phyloP scores from a whole-genome alignment of 2,888 invertebrate species.

The Noctua fimbriata region DNA sequence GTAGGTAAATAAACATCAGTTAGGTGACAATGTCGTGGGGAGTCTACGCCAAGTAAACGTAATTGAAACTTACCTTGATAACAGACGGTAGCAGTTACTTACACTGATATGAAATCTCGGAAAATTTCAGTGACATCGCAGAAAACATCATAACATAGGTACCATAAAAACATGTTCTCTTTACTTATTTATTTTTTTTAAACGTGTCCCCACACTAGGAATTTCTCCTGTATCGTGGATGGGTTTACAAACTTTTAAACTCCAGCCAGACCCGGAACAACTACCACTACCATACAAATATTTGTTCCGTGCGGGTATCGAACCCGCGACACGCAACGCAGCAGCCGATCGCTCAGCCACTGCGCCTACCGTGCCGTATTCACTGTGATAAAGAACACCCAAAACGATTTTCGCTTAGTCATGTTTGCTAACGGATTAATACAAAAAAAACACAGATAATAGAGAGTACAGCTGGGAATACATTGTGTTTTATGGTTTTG shows the following conservation, averaged over 20 bases:
- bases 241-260: too few species aligned
- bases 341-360: too few species aligned
- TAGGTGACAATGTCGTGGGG: conserved; percentile 9
- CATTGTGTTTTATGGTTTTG: not conserved
- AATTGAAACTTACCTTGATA: conserved; percentile 24
- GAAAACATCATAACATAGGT: not conserved
- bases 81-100: not conserved
- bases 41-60: conserved; percentile 18
- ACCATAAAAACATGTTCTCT: not conserved
- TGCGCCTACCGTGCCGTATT: too few species aligned
- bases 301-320: too few species aligned
- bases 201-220: too few species aligned
- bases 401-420: not conserved
- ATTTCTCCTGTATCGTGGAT: too few species aligned
- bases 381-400: not conserved
- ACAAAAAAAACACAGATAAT: not conserved
- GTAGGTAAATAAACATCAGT: not conserved
- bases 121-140: not conserved
- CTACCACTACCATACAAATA: too few species aligned
- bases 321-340: too few species aligned
- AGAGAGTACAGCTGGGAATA: not conserved
- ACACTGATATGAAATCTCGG: not conserved
- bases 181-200: too few species aligned
- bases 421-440: too few species aligned
- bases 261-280: too few species aligned